Evolutionary conservation across 2,888 invertebrate species (phyloP).

Genomic region (Strigamia crassipes): DNA sequence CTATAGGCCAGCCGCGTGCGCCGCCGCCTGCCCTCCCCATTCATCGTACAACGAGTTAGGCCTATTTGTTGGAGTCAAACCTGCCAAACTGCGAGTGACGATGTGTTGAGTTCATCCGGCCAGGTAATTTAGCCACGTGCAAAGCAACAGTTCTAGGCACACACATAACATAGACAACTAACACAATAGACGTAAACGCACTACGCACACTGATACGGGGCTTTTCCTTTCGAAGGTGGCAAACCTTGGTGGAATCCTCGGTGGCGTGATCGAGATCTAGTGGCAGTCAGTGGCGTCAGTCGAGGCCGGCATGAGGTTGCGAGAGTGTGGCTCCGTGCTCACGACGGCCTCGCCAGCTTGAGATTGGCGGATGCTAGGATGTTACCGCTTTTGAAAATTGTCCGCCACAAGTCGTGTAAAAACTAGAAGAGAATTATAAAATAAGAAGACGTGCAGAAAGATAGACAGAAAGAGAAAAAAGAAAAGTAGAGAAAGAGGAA

Average conservation of each 20-base stretch:
- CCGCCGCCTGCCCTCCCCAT: constrained; percentile 30
- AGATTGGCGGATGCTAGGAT: background rate
- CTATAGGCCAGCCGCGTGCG: constrained; percentile 30
- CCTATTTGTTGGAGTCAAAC: constrained; percentile 14
- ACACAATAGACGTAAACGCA: constrained; percentile 5
- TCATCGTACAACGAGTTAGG: constrained; percentile 22
- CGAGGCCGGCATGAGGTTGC: constrained; percentile 26
- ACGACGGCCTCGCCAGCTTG: constrained; percentile 1
- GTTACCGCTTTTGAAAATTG: background rate
- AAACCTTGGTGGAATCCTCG: constrained; percentile 20
- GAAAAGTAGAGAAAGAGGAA: constrained; percentile 50
- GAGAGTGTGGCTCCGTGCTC: constrained; percentile 18
- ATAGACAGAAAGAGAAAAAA: constrained; percentile 48
- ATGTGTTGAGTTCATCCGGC: constrained; percentile 26
- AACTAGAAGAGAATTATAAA: constrained; percentile 50
- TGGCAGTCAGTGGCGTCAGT: constrained; percentile 23
- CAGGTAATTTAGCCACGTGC: constrained; percentile 26
- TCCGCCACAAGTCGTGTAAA: constrained; percentile 11
- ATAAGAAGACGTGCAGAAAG: constrained; percentile 49
- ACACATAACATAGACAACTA: constrained; percentile 8
- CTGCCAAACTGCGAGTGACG: constrained; percentile 20
- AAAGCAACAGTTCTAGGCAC: constrained; percentile 8
- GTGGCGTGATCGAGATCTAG: background rate
- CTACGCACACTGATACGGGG: constrained; percentile 15
- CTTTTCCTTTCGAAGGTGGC: constrained; percentile 10